phyloP scores from a whole-genome alignment of 2,888 invertebrate species.

The Ellobium chinense region DNA sequence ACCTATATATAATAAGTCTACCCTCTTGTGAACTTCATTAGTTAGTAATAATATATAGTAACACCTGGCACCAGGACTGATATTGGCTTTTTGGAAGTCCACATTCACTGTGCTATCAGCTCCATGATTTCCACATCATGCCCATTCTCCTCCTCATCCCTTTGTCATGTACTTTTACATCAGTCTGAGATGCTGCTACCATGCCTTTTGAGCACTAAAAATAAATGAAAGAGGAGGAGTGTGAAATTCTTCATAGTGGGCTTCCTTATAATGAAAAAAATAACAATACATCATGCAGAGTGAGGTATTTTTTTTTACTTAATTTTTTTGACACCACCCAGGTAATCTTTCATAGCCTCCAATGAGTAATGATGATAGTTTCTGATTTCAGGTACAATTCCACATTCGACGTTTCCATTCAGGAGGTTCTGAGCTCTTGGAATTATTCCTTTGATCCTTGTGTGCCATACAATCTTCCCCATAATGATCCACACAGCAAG shows the following conservation, averaged over 20 bases:
- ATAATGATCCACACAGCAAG: conserved; percentile 57
- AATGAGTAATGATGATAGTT: background rate
- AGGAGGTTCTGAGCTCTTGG: conserved; percentile 47
- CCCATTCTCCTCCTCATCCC: background rate
- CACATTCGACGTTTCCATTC: conserved; percentile 33
- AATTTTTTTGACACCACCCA: background rate
- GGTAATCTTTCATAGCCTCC: background rate
- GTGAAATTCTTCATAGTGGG: background rate
- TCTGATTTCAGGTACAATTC: conserved; percentile 48
- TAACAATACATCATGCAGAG: background rate
- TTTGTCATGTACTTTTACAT: background rate
- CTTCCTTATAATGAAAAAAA: background rate
- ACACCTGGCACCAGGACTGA: too few relatives aligned
- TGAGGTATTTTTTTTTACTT: background rate
- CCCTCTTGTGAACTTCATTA: background rate
- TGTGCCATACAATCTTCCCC: conserved; percentile 62
- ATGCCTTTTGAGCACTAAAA: background rate
- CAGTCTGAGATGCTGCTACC: background rate
- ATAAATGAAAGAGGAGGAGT: background rate
- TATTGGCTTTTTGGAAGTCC: too few relatives aligned
- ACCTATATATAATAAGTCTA: background rate
- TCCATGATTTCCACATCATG: too few relatives aligned
- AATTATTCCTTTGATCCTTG: conserved; percentile 72
- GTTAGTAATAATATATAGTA: too few relatives aligned
- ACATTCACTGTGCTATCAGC: too few relatives aligned